These are phyloP conservation scores for Melitaea athalia DNA, from an alignment of 2,888 invertebrate genomes.

Conservation along the genomic window DNA sequence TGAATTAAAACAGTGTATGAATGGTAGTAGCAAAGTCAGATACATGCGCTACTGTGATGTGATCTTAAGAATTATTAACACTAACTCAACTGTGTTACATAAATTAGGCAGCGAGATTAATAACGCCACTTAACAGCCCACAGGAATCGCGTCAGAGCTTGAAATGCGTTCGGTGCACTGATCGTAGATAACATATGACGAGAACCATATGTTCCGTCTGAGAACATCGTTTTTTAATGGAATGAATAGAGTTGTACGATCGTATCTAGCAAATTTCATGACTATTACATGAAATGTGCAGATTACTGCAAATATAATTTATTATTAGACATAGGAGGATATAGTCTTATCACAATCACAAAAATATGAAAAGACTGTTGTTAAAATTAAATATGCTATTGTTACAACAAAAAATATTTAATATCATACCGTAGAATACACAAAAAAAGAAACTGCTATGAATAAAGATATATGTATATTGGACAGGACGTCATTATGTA, in stretches of 20 bases:
- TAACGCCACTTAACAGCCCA: constrained; percentile 46
- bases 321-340: too few relatives aligned
- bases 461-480: constrained; percentile 75
- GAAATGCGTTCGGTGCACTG: constrained; percentile 46
- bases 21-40: constrained; percentile 5
- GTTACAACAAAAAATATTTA: constrained; percentile 17
- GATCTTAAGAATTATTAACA: constrained; percentile 40
- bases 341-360: background rate
- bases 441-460: constrained; percentile 39
- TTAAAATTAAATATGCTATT: background rate
- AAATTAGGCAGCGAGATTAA: constrained; percentile 63
- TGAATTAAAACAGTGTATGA: background rate
- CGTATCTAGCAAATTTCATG: background rate
- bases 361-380: background rate
- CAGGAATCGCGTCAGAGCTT: constrained; percentile 41
- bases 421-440: constrained; percentile 22
- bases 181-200: constrained; percentile 45
- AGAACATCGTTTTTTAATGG: constrained; percentile 25
- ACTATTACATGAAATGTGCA: background rate
- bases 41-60: constrained; percentile 15
- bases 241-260: constrained; percentile 6
- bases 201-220: constrained; percentile 40
- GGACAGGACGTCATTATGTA: constrained; percentile 64
- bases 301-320: too few relatives aligned
- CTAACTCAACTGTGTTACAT: constrained; percentile 52